Evolutionary conservation across 2,797 vertebrate genomes (phyloP).

Genomic region (Cuculus canorus): DNA sequence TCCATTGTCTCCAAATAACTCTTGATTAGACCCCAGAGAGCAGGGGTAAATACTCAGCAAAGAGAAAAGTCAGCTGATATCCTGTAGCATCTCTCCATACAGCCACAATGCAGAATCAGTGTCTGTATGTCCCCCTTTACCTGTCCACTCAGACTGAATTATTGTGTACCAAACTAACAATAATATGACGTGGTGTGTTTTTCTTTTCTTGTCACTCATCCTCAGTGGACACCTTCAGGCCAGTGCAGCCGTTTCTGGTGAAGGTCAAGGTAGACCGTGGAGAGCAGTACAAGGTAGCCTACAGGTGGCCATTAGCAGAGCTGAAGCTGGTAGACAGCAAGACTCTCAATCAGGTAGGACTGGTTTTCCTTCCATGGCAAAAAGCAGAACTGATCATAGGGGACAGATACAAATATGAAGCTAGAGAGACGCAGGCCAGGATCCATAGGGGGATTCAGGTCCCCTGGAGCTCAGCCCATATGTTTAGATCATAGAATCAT

Average conservation of each 20-base stretch:
- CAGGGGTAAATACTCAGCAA: background rate
- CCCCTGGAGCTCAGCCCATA: background rate
- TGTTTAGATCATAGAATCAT: no score
- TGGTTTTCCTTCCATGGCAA: background rate
- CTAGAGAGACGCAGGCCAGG: background rate
- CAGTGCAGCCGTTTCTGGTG: conserved; percentile 3
- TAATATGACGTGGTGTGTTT: background rate
- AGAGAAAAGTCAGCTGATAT: background rate
- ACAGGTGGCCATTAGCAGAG: conserved; percentile 44
- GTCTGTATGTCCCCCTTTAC: background rate
- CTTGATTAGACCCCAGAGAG: background rate
- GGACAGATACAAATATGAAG: no score
- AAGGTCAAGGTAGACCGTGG: conserved; percentile 43
- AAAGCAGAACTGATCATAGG: background rate
- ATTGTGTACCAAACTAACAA: background rate
- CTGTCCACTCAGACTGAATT: background rate
- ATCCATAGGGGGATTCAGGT: background rate
- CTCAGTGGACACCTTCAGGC: conserved; percentile 1
- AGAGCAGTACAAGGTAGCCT: conserved; percentile 29
- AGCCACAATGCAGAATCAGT: background rate
- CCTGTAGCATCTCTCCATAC: background rate
- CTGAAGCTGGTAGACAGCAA: conserved; percentile 61
- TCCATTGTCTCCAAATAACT: background rate
- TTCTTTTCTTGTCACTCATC: background rate
- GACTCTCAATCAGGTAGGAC: conserved; percentile 24